phyloP scores from a whole-genome alignment of 2,888 invertebrate genomes.

The Parnassius orleans region DNA sequence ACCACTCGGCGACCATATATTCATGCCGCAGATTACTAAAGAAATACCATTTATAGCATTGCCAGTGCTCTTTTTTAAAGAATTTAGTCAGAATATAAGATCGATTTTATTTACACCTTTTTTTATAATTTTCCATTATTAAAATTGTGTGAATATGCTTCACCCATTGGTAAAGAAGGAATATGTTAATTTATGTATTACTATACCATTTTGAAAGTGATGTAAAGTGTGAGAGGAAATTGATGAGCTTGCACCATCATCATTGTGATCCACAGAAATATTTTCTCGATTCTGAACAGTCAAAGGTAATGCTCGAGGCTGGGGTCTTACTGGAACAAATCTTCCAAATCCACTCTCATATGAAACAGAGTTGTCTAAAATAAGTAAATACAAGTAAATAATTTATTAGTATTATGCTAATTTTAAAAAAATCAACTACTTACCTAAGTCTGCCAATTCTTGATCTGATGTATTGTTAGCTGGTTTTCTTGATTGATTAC shows the following conservation, averaged over 20 bases:
- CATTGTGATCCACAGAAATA: conserved; percentile 59
- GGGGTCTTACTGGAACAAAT: conserved; percentile 77
- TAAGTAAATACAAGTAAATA: conserved; percentile 14
- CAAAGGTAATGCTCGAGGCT: conserved; percentile 68
- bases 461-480: conserved; percentile 74
- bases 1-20: no score
- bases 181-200: neutral
- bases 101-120: no score
- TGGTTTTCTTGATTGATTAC: conserved; percentile 72
- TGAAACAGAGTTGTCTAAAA: conserved; percentile 68
- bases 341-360: conserved; percentile 76
- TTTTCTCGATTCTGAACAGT: conserved; percentile 71
- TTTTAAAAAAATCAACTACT: conserved; percentile 33
- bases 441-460: conserved; percentile 74
- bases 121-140: no score
- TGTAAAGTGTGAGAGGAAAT: conserved; percentile 65
- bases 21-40: no score
- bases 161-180: no score
- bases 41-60: no score
- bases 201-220: conserved; percentile 73
- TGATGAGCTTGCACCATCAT: conserved; percentile 60
- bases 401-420: no score
- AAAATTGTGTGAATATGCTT: no score
- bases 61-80: no score
- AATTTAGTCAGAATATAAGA: no score